Conservation (phyloP, 2,888 invertebrate genomes). For the Agriopis marginaria region DNA sequence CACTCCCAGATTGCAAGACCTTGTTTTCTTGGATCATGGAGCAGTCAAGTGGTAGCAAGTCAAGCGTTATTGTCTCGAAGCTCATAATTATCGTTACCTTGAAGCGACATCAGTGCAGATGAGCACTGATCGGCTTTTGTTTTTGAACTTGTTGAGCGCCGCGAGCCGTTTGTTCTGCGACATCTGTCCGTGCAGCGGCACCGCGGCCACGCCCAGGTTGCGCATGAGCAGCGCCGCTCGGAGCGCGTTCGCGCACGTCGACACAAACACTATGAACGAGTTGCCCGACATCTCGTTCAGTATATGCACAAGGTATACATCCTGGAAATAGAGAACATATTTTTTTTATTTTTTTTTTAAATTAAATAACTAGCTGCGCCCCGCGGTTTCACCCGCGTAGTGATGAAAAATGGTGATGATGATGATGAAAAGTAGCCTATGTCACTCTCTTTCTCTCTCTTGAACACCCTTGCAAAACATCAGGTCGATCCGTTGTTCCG, state of each 20-base stretch:
- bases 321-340: slow-evolving; percentile 81
- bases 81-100: slow-evolving; percentile 84
- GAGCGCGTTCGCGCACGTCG: slow-evolving; percentile 97
- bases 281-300: slow-evolving; percentile 98
- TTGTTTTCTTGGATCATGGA: too few species aligned
- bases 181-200: slow-evolving; percentile 99
- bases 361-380: too few species aligned
- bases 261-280: slow-evolving; percentile 98
- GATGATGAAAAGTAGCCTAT: too few species aligned
- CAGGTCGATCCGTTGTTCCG: too few species aligned
- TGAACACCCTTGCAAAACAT: too few species aligned
- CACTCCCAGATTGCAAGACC: too few species aligned
- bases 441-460: too few species aligned
- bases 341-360: too few species aligned
- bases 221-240: slow-evolving; percentile 95
- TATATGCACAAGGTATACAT: slow-evolving; percentile 97
- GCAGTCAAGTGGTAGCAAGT: too few species aligned
- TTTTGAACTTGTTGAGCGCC: slow-evolving; percentile 98
- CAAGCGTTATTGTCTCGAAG: too few species aligned
- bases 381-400: too few species aligned
- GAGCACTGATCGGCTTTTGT: slow-evolving; percentile 96
- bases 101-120: slow-evolving; percentile 99
- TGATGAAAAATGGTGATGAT: too few species aligned
- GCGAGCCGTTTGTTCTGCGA: slow-evolving; percentile 98
- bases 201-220: slow-evolving; percentile 96